These are phyloP conservation scores for Callyntrura guangdongensis DNA, from an alignment of 2,888 invertebrate species.

Conservation along the genomic window DNA sequence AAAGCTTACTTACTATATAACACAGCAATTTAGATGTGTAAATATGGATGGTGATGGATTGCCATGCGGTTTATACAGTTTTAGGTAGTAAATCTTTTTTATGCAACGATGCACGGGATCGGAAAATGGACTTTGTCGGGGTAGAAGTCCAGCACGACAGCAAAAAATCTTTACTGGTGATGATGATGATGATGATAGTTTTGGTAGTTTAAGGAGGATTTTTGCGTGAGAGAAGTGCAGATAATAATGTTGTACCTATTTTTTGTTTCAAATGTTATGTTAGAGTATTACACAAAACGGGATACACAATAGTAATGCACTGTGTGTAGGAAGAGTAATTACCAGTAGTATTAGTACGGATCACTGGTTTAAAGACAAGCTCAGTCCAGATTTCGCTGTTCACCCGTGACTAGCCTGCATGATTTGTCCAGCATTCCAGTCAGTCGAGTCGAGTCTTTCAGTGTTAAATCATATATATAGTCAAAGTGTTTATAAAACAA, in stretches of 20 bases:
- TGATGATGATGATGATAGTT: background rate
- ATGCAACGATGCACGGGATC: background rate
- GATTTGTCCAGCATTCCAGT: background rate
- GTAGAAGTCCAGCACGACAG: slow-evolving; percentile 21
- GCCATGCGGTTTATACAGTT: background rate
- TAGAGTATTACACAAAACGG: background rate
- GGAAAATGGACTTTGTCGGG: slow-evolving; percentile 47
- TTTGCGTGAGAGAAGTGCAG: slow-evolving; percentile 5
- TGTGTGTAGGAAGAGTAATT: background rate
- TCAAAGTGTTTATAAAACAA: background rate
- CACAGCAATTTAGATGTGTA: background rate
- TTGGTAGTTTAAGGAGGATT: slow-evolving; percentile 1
- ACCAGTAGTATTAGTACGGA: slow-evolving; percentile 2
- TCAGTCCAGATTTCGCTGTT: slow-evolving; percentile 34
- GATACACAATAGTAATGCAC: background rate
- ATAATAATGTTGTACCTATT: background rate
- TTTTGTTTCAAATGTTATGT: background rate
- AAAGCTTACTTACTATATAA: too few species aligned
- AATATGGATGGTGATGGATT: background rate
- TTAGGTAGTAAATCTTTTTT: background rate
- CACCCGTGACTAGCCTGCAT: slow-evolving; percentile 11
- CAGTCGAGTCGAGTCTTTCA: background rate
- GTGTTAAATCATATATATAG: background rate
- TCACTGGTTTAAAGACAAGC: background rate
- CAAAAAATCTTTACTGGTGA: too few species aligned